These are phyloP conservation scores for Pheosia tremula DNA, from an alignment of 2,888 invertebrate species.

Conservation along the genomic window DNA sequence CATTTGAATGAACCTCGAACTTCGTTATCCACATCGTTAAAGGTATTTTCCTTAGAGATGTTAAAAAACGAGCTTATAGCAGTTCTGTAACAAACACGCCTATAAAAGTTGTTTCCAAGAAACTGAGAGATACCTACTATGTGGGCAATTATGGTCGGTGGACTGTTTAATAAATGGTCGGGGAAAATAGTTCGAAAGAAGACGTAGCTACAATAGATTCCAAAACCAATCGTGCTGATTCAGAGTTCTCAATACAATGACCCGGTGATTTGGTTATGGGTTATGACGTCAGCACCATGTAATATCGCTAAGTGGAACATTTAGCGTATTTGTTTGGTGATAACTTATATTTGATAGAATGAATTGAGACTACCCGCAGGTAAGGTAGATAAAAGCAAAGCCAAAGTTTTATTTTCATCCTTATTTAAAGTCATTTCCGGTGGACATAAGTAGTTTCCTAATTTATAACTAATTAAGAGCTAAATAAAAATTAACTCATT, in stretches of 20 bases:
- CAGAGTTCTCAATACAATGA: neutral
- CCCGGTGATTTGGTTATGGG: neutral
- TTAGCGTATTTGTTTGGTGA: neutral
- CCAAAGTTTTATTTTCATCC: too few relatives aligned
- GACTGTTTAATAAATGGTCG: neutral
- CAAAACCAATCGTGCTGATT: neutral
- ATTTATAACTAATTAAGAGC: too few relatives aligned
- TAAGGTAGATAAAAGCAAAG: too few relatives aligned
- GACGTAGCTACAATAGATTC: neutral
- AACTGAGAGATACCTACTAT: slow-evolving; percentile 20
- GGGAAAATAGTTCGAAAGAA: neutral
- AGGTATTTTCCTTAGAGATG: slow-evolving; percentile 4
- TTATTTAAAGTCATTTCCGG: too few relatives aligned
- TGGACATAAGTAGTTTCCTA: too few relatives aligned
- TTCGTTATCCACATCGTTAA: neutral
- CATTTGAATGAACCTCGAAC: neutral
- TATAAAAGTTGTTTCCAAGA: slow-evolving; percentile 29
- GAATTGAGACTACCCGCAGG: too few relatives aligned
- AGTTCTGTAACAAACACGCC: slow-evolving; percentile 22
- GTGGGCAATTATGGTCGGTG: slow-evolving; percentile 19
- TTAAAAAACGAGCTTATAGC: slow-evolving; percentile 19
- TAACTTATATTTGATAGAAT: too few relatives aligned
- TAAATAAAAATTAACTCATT: too few relatives aligned
- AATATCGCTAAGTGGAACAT: neutral
- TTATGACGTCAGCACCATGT: neutral